Conservation (phyloP, 2,888 invertebrate genomes). For the Gari tellinella region DNA sequence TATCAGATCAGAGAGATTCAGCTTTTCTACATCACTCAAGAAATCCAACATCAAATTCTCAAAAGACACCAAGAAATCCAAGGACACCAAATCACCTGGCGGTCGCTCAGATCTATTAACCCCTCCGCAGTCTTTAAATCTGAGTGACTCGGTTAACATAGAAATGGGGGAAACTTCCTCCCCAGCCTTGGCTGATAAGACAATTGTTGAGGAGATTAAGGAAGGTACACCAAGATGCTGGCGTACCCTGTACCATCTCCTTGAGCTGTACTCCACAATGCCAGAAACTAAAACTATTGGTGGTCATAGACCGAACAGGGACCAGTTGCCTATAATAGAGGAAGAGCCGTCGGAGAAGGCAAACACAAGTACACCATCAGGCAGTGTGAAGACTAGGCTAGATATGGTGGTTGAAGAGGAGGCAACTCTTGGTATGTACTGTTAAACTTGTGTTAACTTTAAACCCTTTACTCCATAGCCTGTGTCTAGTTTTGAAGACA, state of each 20-base stretch:
- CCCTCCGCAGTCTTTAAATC: conserved; percentile 80
- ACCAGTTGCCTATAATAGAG: conserved; percentile 80
- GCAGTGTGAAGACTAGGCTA: conserved; percentile 52
- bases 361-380: conserved; percentile 59
- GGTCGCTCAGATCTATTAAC: conserved; percentile 68
- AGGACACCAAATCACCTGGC: conserved; percentile 45
- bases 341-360: conserved; percentile 83
- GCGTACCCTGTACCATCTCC: conserved; percentile 96
- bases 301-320: conserved; percentile 40
- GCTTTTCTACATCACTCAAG: conserved; percentile 39
- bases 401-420: conserved; percentile 70
- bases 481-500: no score
- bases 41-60: conserved; percentile 65
- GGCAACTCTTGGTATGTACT: conserved; percentile 56
- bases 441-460: no score
- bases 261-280: conserved; percentile 97
- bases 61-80: conserved; percentile 63
- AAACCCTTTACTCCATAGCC: no score
- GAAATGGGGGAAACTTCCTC: conserved; percentile 82
- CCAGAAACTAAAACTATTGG: conserved; percentile 96
- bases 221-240: conserved; percentile 92
- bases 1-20: conserved; percentile 53
- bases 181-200: conserved; percentile 82
- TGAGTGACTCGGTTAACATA: conserved; percentile 82
- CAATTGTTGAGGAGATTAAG: conserved; percentile 83